Percentiles rank a stretch among this genome's conserved stretches.
Conservation (phyloP, 2,797 vertebrate species). For the Onychomys leucogaster region DNA sequence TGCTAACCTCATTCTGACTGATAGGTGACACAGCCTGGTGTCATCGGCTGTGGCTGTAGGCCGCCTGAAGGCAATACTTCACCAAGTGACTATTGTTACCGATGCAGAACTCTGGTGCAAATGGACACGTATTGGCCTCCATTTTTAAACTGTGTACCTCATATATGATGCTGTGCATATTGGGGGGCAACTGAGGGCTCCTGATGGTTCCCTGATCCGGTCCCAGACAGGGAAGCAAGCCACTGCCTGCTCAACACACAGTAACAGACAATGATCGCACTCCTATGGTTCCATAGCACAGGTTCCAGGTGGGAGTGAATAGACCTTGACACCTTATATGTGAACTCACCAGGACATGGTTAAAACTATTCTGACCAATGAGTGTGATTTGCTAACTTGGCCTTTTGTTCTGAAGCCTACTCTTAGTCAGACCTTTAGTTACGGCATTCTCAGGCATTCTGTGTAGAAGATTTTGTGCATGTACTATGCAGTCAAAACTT, state of each 20-base stretch:
- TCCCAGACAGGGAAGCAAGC: background rate
- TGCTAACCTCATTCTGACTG: background rate
- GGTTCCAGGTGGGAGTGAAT: background rate
- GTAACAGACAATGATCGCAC: background rate
- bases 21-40: no score
- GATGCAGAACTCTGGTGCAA: background rate
- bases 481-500: background rate
- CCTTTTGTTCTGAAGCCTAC: background rate
- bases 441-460: background rate
- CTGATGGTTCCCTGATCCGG: background rate
- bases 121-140: background rate
- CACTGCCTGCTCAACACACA: background rate
- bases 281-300: background rate
- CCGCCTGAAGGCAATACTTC: rapidly evolving
- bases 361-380: background rate
- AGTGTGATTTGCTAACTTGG: background rate
- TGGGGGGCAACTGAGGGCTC: no score
- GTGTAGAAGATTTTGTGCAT: background rate
- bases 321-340: background rate
- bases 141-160: background rate
- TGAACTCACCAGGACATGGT: background rate
- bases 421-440: background rate
- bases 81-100: background rate
- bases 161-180: background rate
- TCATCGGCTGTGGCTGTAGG: background rate